Evolutionary conservation across 2,113 vertebrate species (phyloP).

Genomic region (Chinchilla lanigera): DNA sequence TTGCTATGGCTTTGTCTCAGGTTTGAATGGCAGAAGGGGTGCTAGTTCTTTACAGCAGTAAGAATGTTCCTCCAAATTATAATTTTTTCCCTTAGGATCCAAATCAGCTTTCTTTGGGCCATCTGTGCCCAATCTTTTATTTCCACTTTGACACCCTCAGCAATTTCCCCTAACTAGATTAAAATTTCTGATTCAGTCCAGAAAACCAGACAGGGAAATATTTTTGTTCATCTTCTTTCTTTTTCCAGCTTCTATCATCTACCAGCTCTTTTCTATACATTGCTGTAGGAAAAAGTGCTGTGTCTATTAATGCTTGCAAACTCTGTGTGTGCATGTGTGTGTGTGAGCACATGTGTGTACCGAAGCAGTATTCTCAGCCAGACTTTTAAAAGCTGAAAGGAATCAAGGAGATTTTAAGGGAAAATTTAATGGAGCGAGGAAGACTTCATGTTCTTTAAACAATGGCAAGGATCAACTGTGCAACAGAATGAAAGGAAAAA

Average conservation of each 20-base stretch:
- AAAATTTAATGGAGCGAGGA: neutral
- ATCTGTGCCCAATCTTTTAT: neutral
- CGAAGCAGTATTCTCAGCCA: neutral
- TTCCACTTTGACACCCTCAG: neutral
- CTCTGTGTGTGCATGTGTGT: neutral
- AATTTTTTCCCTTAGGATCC: neutral
- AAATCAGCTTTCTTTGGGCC: neutral
- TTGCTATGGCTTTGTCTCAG: neutral
- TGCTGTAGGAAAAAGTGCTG: neutral
- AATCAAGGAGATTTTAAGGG: neutral
- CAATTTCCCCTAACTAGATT: neutral
- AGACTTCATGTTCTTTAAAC: neutral
- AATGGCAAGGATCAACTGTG: neutral
- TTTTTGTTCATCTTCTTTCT: neutral
- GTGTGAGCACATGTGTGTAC: neutral
- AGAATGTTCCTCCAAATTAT: neutral
- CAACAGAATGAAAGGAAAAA: neutral
- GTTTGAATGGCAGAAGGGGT: neutral
- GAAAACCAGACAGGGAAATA: neutral
- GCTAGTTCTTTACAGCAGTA: neutral
- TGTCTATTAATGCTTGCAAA: neutral
- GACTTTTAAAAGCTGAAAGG: neutral
- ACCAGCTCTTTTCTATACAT: neutral
- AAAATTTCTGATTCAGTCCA: neutral
- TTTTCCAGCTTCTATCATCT: neutral